These are phyloP conservation scores for Solea senegalensis DNA, from an alignment of 2,113 vertebrate genomes.

Conservation along the genomic window DNA sequence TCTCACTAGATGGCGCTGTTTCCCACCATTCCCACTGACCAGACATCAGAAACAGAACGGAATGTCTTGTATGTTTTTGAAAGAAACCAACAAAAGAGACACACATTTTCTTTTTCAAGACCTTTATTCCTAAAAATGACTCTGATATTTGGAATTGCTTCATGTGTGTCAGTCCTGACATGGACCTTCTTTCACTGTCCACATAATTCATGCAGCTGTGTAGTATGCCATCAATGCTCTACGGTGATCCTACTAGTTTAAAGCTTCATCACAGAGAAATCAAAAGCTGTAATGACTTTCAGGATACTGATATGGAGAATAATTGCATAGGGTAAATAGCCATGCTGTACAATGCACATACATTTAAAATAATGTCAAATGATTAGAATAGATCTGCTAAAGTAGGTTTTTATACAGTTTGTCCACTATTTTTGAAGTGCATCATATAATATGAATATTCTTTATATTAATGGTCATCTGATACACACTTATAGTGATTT, in stretches of 20 bases:
- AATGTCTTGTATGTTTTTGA: not conserved
- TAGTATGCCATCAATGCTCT: conserved; percentile 80
- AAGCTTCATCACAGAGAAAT: conserved; percentile 82
- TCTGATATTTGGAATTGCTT: conserved; percentile 81
- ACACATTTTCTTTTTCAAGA: conserved; percentile 42
- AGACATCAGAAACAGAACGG: no score
- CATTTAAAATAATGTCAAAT: conserved; percentile 85
- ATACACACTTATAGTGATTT: conserved; percentile 70
- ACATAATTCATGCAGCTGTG: conserved; percentile 90
- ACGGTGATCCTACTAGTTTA: conserved; percentile 85
- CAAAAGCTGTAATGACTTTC: conserved; percentile 75
- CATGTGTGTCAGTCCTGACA: conserved; percentile 55
- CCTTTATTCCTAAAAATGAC: conserved; percentile 97
- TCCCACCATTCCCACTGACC: not conserved
- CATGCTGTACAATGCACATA: conserved; percentile 89
- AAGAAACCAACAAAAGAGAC: conserved; percentile 3
- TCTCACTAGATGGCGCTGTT: conserved; percentile 57
- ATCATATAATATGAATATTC: conserved; percentile 85
- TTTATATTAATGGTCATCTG: conserved; percentile 77
- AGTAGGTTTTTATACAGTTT: conserved; percentile 69
- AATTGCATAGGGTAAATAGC: conserved; percentile 97
- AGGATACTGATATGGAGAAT: conserved; percentile 83
- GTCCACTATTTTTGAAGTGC: conserved; percentile 86
- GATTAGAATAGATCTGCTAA: conserved; percentile 70
- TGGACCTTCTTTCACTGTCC: conserved; percentile 79